These are phyloP conservation scores for Enteromius thamalakanensis DNA, from an alignment of 2,797 vertebrate genomes.

Conservation along the genomic window DNA sequence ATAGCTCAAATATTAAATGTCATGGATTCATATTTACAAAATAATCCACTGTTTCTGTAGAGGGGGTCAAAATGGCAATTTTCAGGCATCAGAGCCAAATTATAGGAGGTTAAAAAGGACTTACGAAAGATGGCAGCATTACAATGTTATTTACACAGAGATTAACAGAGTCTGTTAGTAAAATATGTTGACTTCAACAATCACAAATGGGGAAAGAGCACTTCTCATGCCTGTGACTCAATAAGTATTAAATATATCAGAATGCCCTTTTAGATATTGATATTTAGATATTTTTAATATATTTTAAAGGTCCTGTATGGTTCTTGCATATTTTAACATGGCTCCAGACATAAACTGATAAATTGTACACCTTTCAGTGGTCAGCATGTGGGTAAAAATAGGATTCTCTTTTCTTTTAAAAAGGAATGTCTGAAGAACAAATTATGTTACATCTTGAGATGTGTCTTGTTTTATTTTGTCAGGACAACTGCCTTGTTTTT, in stretches of 20 bases:
- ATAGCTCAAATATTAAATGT: too few species aligned
- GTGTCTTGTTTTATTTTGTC: too few species aligned
- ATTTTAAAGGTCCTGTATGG: not conserved
- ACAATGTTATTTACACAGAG: not conserved
- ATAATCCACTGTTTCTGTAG: not conserved
- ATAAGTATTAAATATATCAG: not conserved
- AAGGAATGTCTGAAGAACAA: not conserved
- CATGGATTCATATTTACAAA: too few species aligned
- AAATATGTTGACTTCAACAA: not conserved
- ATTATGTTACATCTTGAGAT: not conserved
- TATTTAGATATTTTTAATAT: too few species aligned
- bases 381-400: not conserved
- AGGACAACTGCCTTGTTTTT: not conserved
- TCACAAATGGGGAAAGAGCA: not conserved
- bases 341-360: not conserved
- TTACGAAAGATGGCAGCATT: not conserved
- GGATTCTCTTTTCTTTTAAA: not conserved
- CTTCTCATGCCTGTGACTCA: not conserved
- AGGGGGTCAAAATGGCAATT: not conserved
- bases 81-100: not conserved
- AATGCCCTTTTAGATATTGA: not conserved
- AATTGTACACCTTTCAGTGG: not conserved
- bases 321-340: not conserved
- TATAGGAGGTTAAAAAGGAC: not conserved
- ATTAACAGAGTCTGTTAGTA: not conserved